phyloP scores from a whole-genome alignment of 2,888 invertebrate genomes.

The Phlogophora meticulosa region DNA sequence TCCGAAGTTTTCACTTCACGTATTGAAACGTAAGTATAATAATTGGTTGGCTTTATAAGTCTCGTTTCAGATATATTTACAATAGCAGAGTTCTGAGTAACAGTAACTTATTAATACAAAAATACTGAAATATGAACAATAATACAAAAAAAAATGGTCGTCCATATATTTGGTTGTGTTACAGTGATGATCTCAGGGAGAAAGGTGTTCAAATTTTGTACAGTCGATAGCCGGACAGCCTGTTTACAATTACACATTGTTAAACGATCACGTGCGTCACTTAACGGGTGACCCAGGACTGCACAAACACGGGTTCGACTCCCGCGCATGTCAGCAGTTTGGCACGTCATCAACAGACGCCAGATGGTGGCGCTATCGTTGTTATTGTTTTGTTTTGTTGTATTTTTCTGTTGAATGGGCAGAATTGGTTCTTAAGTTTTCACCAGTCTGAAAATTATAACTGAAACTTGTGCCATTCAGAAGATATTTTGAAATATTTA shows the following conservation, averaged over 20 bases:
- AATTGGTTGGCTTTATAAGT: background rate
- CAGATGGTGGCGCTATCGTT: conserved; percentile 10
- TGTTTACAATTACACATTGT: background rate
- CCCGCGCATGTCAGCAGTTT: conserved; percentile 54
- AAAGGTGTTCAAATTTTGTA: too few species aligned
- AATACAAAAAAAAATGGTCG: too few species aligned
- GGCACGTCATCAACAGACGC: conserved; percentile 43
- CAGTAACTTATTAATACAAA: too few species aligned
- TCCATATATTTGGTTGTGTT: too few species aligned
- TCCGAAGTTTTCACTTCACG: too few species aligned
- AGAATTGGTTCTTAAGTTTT: background rate
- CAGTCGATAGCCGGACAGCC: too few species aligned
- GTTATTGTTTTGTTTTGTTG: conserved; percentile 13
- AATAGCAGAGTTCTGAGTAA: background rate
- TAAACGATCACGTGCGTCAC: conserved; percentile 16
- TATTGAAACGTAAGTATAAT: too few species aligned
- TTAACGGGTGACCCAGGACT: conserved; percentile 37
- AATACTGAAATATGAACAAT: too few species aligned
- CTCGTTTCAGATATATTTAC: background rate
- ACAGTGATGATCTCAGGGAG: too few species aligned
- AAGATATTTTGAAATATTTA: too few species aligned
- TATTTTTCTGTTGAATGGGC: background rate
- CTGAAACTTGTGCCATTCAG: background rate
- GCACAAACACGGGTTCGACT: conserved; percentile 28
- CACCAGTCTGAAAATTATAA: background rate